Evolutionary conservation across 2,113 vertebrate genomes (phyloP), one percentile per base, ranked within the genome.

Genomic region (Stictonetta naevosa): DNA sequence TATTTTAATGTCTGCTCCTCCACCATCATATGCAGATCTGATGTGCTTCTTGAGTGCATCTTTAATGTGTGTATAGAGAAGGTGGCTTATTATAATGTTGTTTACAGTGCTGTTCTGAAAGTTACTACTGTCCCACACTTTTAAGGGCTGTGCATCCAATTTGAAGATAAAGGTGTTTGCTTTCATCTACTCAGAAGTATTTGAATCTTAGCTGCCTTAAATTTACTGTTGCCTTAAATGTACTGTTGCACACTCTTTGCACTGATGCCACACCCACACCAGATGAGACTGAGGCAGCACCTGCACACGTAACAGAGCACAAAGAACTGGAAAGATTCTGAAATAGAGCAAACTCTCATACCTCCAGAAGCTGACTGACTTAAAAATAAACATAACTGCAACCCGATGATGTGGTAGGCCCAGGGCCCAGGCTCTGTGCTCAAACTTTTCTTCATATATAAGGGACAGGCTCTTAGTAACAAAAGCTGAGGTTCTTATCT

Each of bases 401-500:
- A 23, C 26, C 40, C 19, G 40, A n/a, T 9, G 31, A 28, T 17
- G n/a, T n/a, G 40, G 72, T 59, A 84, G 36, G 64, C 23, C 62
- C 8, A 3, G 1, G 15, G 73, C n/a, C 25, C 25, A 52, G 10
- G 56, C 11, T 18, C 0, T 3, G 15, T 46, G 21, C 23, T n/a
- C 46, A 79, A 67, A 6, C 21, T 86, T 83, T 80, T 53, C 33
- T 71, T 67, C 12, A 5, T n/a, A 21, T 2, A 7, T 5, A 33
- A 18, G 4, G 15, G 15, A 31, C 8, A 66, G 50, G 21, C 19
- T 88, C 28, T 83, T 33, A 38, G 4, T 36, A 60, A 80, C 44
- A 91, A 55, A 78, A 75, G 86, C 46, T 72, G 36, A 84, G 20
- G 44, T 33, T 79, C 73, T 89, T 82, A 87, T 28, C 88, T 82